Base-by-base conservation (phyloP, 2,888 invertebrate species). In the Acronicta leporina region DNA sequence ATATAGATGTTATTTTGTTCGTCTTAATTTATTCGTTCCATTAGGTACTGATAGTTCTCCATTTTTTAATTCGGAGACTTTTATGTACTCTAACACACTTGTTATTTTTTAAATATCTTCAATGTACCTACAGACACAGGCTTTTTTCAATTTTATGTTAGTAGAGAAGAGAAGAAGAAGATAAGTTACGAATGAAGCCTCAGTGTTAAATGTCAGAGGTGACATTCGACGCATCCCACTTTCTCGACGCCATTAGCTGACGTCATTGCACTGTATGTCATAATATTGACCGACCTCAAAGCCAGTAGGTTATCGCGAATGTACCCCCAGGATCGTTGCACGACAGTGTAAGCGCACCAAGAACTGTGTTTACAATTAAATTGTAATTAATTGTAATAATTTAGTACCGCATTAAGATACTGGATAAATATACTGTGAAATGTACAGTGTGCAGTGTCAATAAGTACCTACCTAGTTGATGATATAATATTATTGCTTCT, bases 271-370 rank as follows among this genome's bases (percentile, higher is more conserved):
- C 42, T 25, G 5, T 50, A 69, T 74, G 69, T 74, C 68, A 71
- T 75, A 76, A 68, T 71, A 67, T 72, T 75, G 78, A 74, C 79
- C 73, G 81, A 79, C 75, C 79, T 61, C 51, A 52, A 51, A 69
- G 62, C 56, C 64, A 57, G 51, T 54, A 64, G 76, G 77, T 75
- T 77, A 77, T 77, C 79, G n/a, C 2, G 25, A 41, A 8, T n/a
- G 25, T 63, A 75, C 64, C 70, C 77, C 78, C 75, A 69, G 54
- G 75, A 68, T 63, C 63, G 71, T 57, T 77, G 68, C 55, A 44
- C 67, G 51, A 47, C 57, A 60, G 47, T 54, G 49, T 35, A 51
- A 60, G 46, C n/a, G 20, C 35, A 42, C 40, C 38, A 41, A 50
- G 40, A 45, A 71, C 54, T 25, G 49, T 73, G 68, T 50, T 50